phyloP scores from a whole-genome alignment of 2,888 invertebrate genomes.

The Euphydryas editha region DNA sequence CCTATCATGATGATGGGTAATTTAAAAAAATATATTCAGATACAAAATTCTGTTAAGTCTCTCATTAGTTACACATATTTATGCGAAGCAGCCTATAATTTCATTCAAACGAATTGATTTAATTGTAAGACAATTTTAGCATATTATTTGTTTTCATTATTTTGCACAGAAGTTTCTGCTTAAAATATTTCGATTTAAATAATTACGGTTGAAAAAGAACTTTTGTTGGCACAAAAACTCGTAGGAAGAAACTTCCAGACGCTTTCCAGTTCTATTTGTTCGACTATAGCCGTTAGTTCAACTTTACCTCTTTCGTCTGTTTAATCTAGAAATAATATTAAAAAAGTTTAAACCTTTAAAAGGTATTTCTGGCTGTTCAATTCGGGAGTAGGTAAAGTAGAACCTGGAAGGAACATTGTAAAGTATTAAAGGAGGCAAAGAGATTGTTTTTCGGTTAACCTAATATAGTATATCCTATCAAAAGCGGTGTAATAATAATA shows the following conservation, averaged over 20 bases:
- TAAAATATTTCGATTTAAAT: background rate
- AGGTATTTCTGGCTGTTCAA: conserved; percentile 1
- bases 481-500: too few species aligned
- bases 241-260: background rate
- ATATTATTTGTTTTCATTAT: too few species aligned
- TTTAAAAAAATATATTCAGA: too few species aligned
- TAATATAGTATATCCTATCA: too few species aligned
- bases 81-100: too few species aligned
- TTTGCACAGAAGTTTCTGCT: too few species aligned
- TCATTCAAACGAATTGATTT: too few species aligned
- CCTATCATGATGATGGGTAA: too few species aligned
- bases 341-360: conserved; percentile 6
- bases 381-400: background rate
- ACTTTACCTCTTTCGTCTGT: conserved; percentile 19
- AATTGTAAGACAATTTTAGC: too few species aligned
- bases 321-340: conserved; percentile 13
- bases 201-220: background rate
- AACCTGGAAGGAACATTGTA: background rate
- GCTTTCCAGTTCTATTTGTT: conserved; percentile 7
- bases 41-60: too few species aligned
- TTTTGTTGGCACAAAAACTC: background rate
- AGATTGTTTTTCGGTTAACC: too few species aligned
- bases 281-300: conserved; percentile 15
- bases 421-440: background rate
- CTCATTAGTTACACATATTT: too few species aligned